phyloP scores from a whole-genome alignment of 2,797 vertebrate genomes.

The Amniataba percoides region DNA sequence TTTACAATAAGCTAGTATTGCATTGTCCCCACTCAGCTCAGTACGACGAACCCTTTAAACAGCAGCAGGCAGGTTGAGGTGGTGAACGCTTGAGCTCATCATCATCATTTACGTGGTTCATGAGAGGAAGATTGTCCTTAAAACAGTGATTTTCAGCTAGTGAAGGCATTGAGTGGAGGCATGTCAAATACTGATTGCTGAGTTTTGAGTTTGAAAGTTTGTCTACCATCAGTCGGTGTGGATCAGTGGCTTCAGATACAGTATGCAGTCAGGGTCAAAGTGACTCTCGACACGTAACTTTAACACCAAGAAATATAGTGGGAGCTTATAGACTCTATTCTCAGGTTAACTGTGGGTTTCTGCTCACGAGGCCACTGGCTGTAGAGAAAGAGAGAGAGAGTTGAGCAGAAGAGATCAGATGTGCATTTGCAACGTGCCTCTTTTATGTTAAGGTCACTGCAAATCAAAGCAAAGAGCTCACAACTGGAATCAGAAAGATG shows the following conservation, averaged over 20 bases:
- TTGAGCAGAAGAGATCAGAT: constrained; percentile 7
- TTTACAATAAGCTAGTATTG: constrained; percentile 24
- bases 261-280: constrained; percentile 10
- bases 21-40: constrained; percentile 19
- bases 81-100: neutral
- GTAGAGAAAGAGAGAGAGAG: constrained; percentile 15
- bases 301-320: neutral
- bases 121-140: neutral
- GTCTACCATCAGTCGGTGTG: neutral
- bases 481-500: constrained; percentile 11
- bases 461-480: constrained; percentile 35
- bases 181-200: neutral
- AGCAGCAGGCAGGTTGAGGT: constrained; percentile 4
- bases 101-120: constrained; percentile 1
- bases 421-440: constrained; percentile 13
- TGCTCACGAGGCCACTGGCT: constrained; percentile 5
- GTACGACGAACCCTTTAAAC: constrained; percentile 51
- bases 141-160: constrained; percentile 15
- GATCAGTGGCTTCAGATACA: neutral
- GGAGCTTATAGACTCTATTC: constrained; percentile 19
- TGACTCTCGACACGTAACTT: neutral
- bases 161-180: neutral
- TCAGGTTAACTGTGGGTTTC: constrained; percentile 46
- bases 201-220: constrained; percentile 5
- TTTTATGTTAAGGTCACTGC: constrained; percentile 48